Evolutionary conservation across 2,888 invertebrate genomes (phyloP).

Genomic region (Craniophora ligustri): DNA sequence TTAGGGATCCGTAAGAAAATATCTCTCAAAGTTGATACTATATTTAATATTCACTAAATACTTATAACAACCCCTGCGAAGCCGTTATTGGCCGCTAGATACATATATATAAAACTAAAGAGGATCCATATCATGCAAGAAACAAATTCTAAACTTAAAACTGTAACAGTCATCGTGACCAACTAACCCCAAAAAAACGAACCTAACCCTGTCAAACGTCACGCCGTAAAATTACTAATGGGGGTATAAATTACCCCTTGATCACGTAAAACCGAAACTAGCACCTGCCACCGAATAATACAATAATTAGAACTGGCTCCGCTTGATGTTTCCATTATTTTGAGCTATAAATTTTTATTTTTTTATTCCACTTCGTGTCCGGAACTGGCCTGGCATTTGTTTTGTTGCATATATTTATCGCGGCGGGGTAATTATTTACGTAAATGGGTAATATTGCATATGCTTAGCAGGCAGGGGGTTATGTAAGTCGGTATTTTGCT

Average conservation of each 20-base stretch:
- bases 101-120: too few relatives aligned
- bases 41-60: too few relatives aligned
- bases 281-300: slow-evolving; percentile 79
- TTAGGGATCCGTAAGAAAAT: too few relatives aligned
- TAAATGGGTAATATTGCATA: slow-evolving; percentile 32
- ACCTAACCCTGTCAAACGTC: slow-evolving; percentile 62
- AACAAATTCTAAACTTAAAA: slow-evolving; percentile 32
- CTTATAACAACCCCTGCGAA: too few relatives aligned
- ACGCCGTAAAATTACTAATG: slow-evolving; percentile 75
- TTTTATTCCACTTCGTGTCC: slow-evolving; percentile 40
- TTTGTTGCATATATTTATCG: slow-evolving; percentile 51
- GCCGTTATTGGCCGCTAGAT: too few relatives aligned
- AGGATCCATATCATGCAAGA: too few relatives aligned
- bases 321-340: slow-evolving; percentile 56
- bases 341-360: slow-evolving; percentile 58
- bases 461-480: slow-evolving; percentile 10
- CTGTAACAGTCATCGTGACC: slow-evolving; percentile 44
- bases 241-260: slow-evolving; percentile 74
- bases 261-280: slow-evolving; percentile 39
- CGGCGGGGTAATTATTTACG: slow-evolving; percentile 44
- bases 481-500: slow-evolving; percentile 10
- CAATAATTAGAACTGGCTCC: slow-evolving; percentile 47
- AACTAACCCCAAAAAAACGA: slow-evolving; percentile 49
- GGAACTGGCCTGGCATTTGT: slow-evolving; percentile 56
- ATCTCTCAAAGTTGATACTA: too few relatives aligned